Conservation (phyloP, 2,113 vertebrate species). For the Electrona antarctica region DNA sequence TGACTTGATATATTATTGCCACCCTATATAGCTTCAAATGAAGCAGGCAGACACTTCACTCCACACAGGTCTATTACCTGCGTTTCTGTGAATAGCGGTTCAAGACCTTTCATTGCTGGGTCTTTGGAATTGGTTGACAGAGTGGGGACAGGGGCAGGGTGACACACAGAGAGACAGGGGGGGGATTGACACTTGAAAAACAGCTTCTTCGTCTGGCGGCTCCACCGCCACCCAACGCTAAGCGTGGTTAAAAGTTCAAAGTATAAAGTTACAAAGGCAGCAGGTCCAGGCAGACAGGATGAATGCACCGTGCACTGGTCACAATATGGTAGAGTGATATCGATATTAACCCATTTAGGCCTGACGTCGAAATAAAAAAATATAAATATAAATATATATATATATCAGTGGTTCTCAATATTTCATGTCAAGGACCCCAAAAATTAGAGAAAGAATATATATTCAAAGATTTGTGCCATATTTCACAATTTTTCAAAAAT, state of each 20-base stretch:
- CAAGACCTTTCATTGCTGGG: neutral
- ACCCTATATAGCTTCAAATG: neutral
- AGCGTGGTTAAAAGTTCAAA: neutral
- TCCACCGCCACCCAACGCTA: neutral
- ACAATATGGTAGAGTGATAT: too few species aligned
- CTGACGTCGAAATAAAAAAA: too few species aligned
- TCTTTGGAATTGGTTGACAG: neutral
- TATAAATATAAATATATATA: too few species aligned
- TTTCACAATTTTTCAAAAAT: too few species aligned
- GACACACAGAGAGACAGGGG: neutral
- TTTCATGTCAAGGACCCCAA: too few species aligned
- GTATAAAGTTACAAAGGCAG: neutral
- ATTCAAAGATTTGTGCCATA: too few species aligned
- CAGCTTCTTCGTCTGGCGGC: neutral
- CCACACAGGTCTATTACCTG: neutral
- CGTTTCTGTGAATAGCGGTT: neutral
- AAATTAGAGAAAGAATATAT: too few species aligned
- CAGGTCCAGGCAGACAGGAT: too few species aligned
- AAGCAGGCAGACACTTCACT: neutral
- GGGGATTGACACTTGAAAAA: neutral
- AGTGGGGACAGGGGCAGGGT: neutral
- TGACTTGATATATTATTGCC: neutral
- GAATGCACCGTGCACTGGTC: too few species aligned
- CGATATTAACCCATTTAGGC: too few species aligned
- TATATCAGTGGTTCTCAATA: too few species aligned